Evolutionary conservation across 2,113 vertebrate genomes (phyloP).

Genomic region (Martes martes): DNA sequence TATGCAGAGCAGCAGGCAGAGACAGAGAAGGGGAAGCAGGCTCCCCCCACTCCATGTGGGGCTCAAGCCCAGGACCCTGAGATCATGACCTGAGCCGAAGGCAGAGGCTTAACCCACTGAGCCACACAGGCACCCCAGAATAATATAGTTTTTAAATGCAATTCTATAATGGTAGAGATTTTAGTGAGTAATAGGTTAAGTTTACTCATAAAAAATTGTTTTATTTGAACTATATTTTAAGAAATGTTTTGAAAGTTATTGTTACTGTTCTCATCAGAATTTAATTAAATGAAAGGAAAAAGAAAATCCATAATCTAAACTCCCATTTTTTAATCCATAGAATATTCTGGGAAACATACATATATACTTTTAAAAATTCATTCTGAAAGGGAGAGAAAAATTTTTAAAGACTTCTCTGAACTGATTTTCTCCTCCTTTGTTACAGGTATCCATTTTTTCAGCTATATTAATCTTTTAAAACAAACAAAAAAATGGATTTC

Average conservation of each 20-base stretch:
- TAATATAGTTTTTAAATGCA: not conserved
- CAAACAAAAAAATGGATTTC: conserved; percentile 91
- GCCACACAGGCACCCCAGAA: too few relatives aligned
- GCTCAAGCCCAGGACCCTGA: too few relatives aligned
- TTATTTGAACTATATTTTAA: not conserved
- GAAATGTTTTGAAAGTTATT: conserved; percentile 12
- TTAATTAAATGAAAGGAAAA: conserved; percentile 30
- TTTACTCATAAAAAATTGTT: conserved; percentile 26
- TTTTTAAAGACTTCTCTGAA: conserved; percentile 48
- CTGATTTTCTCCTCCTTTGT: conserved; percentile 64
- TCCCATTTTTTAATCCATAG: not conserved
- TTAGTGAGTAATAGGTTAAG: not conserved
- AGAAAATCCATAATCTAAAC: not conserved
- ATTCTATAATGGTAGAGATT: conserved; percentile 15
- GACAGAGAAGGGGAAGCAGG: too few relatives aligned
- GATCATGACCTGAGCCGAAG: too few relatives aligned
- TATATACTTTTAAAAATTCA: not conserved
- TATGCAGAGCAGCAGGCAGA: too few relatives aligned
- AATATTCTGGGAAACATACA: not conserved
- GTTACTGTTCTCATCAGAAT: not conserved
- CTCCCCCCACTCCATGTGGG: too few relatives aligned
- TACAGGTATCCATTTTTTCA: conserved; percentile 74
- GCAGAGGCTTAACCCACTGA: too few relatives aligned
- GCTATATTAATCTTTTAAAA: conserved; percentile 62
- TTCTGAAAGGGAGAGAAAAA: conserved; percentile 38